These are phyloP conservation scores for Mesocentrotus franciscanus DNA, from an alignment of 53 echinoderm and acorn worm genomes.

Conservation along the genomic window DNA sequence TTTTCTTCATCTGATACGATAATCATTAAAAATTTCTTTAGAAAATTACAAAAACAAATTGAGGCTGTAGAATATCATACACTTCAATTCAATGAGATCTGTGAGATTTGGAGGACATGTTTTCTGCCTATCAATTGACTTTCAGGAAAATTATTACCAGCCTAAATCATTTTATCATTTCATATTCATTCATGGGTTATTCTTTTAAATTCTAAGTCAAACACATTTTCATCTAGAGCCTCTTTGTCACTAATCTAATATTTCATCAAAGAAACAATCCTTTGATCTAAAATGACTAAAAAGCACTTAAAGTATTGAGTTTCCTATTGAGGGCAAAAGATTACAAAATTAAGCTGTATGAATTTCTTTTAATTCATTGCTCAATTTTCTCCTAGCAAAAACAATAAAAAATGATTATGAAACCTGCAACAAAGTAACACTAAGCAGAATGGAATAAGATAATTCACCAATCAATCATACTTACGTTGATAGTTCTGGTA, in stretches of 20 bases:
- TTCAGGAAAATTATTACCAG: too few relatives aligned
- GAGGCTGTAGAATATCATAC: neutral
- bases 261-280: neutral
- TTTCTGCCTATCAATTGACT: neutral
- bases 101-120: neutral
- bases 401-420: neutral
- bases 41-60: neutral
- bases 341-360: neutral
- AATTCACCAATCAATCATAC: constrained; percentile 17
- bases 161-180: neutral
- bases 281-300: neutral
- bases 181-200: neutral
- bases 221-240: neutral
- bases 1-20: neutral
- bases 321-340: neutral
- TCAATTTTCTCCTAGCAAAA: neutral
- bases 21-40: neutral
- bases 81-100: neutral
- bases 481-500: constrained; percentile 68
- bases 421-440: neutral
- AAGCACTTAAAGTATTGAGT: neutral
- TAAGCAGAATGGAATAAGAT: neutral
- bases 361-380: neutral
- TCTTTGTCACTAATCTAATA: neutral
- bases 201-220: neutral